phyloP scores from a whole-genome alignment of 2,888 invertebrate species.

The Steinernema carpocapsae region DNA sequence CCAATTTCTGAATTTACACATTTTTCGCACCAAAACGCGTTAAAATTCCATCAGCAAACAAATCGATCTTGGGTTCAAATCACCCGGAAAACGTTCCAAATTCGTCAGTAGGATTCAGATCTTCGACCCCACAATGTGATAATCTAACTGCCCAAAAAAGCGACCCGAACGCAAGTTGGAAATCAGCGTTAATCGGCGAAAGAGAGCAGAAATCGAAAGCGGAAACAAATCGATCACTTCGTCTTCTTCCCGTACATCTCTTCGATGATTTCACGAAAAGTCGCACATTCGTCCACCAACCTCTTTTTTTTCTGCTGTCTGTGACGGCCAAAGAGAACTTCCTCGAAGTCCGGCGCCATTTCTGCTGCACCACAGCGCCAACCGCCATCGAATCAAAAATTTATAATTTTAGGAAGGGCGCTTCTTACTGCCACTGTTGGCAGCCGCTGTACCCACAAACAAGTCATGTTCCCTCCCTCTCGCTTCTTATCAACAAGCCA shows the following conservation, averaged over 20 bases:
- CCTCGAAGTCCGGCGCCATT: constrained; percentile 5
- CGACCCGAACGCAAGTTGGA: background rate
- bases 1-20: no score
- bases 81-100: background rate
- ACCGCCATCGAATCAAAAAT: constrained; percentile 29
- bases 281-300: constrained; percentile 15
- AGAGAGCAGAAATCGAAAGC: constrained; percentile 5
- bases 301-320: background rate
- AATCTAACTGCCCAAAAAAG: no score
- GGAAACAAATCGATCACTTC: constrained; percentile 21
- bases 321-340: background rate
- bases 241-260: background rate
- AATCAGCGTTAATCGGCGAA: background rate
- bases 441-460: no score
- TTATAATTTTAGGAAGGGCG: background rate
- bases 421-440: no score
- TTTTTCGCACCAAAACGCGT: no score
- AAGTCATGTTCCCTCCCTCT: no score
- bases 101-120: background rate
- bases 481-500: constrained; percentile 28
- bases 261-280: constrained; percentile 1
- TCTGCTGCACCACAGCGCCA: background rate
- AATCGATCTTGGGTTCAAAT: no score
- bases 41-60: no score
- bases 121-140: no score